These are phyloP conservation scores for Seira sanloemensis DNA, from an alignment of 2,888 invertebrate species.

Conservation along the genomic window DNA sequence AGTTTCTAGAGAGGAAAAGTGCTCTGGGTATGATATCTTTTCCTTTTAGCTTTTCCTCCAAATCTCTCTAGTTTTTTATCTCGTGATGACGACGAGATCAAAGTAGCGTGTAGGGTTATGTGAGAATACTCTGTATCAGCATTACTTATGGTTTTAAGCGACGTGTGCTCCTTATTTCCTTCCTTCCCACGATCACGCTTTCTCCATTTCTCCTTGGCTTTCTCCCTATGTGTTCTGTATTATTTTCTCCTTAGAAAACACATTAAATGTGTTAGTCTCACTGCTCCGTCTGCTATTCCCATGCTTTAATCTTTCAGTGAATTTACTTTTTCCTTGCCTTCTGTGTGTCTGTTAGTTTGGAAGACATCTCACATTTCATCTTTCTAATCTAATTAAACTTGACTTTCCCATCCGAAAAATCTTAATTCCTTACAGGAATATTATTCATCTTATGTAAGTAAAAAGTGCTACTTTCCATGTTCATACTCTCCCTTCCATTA, in stretches of 20 bases:
- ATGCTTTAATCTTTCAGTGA: conserved; percentile 45
- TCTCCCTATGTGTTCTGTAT: conserved; percentile 16
- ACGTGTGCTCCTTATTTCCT: conserved; percentile 30
- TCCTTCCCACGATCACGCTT: conserved; percentile 60
- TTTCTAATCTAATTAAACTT: conserved; percentile 69
- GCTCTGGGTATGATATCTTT: conserved; percentile 5
- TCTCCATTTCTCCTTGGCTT: conserved; percentile 25
- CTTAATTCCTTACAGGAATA: conserved; percentile 61
- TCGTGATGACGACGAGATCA: not conserved
- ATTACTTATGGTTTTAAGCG: conserved; percentile 35
- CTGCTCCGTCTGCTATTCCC: conserved; percentile 19
- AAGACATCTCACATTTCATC: conserved; percentile 66
- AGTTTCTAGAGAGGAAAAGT: not conserved
- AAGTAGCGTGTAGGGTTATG: not conserved
- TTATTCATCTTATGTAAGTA: conserved; percentile 51
- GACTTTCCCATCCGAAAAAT: conserved; percentile 67
- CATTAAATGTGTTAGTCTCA: conserved; percentile 22
- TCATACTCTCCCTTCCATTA: not conserved
- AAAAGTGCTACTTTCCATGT: conserved; percentile 8
- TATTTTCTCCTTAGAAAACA: conserved; percentile 46
- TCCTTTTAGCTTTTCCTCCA: not conserved
- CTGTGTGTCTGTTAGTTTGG: conserved; percentile 44
- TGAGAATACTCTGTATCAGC: conserved; percentile 25
- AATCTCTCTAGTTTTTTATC: conserved; percentile 18
- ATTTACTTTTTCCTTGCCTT: conserved; percentile 35